Evolutionary conservation across 2,797 vertebrate species (phyloP), one percentile per base, ranked within the genome.

Genomic region (Sphenopsis melanotis): DNA sequence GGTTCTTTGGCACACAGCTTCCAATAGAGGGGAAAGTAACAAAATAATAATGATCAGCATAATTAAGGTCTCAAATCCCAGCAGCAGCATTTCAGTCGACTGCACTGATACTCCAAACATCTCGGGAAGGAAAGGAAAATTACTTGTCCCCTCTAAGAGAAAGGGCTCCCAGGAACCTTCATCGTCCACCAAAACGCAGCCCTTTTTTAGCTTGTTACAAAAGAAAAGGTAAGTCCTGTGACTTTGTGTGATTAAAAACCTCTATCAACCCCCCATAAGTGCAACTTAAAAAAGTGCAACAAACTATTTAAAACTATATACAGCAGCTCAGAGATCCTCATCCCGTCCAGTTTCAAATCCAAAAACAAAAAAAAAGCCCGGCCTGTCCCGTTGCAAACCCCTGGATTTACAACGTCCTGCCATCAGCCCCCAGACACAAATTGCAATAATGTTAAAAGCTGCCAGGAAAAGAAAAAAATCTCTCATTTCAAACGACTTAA

Each of bases 251-350:
- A 99, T 99, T 99, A 99, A 99, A 99, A 99, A 99, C 98, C 98
- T 98, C 98, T 98, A 98, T 98, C 98, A 98, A 99, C 98, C 98
- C 98, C 98, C 98, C 98, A 87, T 97, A 99, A 99, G 99, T 99
- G 99, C 98, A 99, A 99, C 99, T 98, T 99, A 99, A 99, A 97
- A 99, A 99, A 99, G 99, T 99, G 99, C 99, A 98, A 98, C 97
- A 98, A 98, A 98, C 97, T 95, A 94, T 97, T 98, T 98, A 98
- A 98, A 99, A 99, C 98, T 99, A 98, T 98, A 97, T 98, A 99
- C 98, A 98, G 97, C 98, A 98, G 98, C 97, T 98, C 98, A 96
- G 97, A 98, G 95, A 96, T 98, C 23, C 97, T 97, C 97, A 98
- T 98, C 98, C 96, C 94, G 90, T 98, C 98, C 97, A 98, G 98